Conservation (phyloP, 2,797 vertebrate species). For the Sarcoramphus papa region DNA sequence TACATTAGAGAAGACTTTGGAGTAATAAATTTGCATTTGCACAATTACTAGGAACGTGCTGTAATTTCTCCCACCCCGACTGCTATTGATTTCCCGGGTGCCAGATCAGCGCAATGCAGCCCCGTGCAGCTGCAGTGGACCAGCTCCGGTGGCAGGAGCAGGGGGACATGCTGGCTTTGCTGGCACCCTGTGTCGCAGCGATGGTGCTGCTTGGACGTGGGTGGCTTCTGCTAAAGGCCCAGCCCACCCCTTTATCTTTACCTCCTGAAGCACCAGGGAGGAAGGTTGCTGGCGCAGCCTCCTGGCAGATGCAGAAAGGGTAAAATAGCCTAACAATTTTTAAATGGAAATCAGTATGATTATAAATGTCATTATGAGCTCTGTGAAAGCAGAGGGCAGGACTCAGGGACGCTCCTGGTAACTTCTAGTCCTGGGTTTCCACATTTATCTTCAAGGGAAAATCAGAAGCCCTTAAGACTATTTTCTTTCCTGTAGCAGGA, state of each 20-base stretch:
- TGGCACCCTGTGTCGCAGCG: neutral
- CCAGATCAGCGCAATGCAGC: neutral
- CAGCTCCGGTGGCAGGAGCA: neutral
- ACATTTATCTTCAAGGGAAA: neutral
- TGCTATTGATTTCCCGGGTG: neutral
- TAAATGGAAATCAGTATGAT: neutral
- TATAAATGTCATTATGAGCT: neutral
- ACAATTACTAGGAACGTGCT: neutral
- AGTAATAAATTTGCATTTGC: slow-evolving; percentile 36
- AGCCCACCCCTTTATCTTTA: neutral
- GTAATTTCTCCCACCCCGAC: neutral
- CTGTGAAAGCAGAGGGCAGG: neutral
- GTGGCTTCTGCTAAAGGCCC: neutral
- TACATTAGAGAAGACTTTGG: slow-evolving; percentile 19
- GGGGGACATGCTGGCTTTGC: neutral
- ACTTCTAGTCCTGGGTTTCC: neutral
- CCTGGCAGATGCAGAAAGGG: neutral
- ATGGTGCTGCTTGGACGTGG: neutral
- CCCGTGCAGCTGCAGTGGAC: neutral
- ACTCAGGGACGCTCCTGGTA: neutral
- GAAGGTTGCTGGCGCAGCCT: neutral
- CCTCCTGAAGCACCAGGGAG: neutral
- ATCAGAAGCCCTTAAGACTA: neutral
- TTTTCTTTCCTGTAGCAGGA: neutral
- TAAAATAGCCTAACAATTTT: neutral